Base-by-base conservation (phyloP, 2,113 vertebrate genomes). In the Myocastor coypus region DNA sequence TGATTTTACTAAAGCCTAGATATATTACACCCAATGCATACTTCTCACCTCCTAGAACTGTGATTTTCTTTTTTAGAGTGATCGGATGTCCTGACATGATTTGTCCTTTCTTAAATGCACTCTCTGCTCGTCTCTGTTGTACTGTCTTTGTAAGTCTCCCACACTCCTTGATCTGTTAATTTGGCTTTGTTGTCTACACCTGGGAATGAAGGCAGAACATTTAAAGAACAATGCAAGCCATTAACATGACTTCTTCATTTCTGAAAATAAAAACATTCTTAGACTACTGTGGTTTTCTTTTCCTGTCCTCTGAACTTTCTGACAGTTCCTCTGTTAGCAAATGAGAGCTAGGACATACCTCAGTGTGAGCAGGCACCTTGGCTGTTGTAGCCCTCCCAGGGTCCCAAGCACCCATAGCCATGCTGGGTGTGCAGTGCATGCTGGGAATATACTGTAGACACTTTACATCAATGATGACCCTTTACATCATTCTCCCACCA, bases 141-240 rank as follows among this genome's bases (percentile, higher is more conserved):
- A 61, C 78, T 83, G 55, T 14, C 78, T 75, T 85, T 89, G 89
- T 91, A 92, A 87, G 95, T 92, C 87, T 92, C 94, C 94, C 16
- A 83, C 59, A 92, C 32, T 90, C 63, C 84, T 97, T 92, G 87
- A 95, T 91, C 87, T 97, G 88, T 96, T 97, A 93, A 93, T 97
- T 96, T 46, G 94, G 73, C 77, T 98, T 97, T 82, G 93, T 98
- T 98, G 96, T 96, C 98, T 98, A 97, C 82, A 95, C 95, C 97
- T 96, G 77, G 63, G 40, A 34, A 84, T 92, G 50, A 97, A 95
- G 87, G 71, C 59, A 14, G 78, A n/a, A n/a, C n/a, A 95, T 50
- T 87, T 86, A 96, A 93, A 96, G 89, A 84, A 68, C 84, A 96
- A 75, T 92, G 4, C 24, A 91, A 40, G 26, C 77, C 50, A 52